A percentile compares a stretch with the other conserved stretches of the same genome.
Conservation (phyloP, 2,888 invertebrate species). For the Dolomedes plantarius region DNA sequence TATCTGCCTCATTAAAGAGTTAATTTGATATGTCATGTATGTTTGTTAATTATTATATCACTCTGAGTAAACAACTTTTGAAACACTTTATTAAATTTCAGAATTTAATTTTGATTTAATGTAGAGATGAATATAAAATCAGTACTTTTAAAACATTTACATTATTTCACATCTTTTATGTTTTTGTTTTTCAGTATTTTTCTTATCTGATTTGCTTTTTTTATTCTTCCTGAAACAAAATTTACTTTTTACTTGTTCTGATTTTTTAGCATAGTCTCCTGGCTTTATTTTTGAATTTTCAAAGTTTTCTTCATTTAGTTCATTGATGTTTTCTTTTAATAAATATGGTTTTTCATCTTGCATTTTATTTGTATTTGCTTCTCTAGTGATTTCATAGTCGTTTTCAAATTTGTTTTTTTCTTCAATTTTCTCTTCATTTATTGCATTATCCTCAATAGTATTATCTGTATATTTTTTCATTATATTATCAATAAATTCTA, state of each 20-base stretch:
- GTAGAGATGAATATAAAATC: too few relatives aligned
- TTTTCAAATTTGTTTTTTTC: not conserved
- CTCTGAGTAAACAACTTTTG: too few relatives aligned
- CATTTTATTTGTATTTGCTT: not conserved
- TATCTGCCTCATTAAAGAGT: constrained; percentile 27
- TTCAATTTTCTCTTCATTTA: not conserved
- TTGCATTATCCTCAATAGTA: not conserved
- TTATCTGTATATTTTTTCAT: not conserved
- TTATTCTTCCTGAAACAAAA: not conserved
- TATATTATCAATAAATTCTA: too few relatives aligned
- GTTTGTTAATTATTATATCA: not conserved
- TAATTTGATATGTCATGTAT: constrained; percentile 9
- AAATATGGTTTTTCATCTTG: not conserved
- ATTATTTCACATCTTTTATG: not conserved
- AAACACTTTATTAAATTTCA: too few relatives aligned
- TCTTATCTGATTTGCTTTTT: not conserved
- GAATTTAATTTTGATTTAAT: too few relatives aligned
- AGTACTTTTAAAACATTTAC: not conserved
- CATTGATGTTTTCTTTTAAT: not conserved
- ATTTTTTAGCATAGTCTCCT: not conserved
- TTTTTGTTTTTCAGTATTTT: not conserved
- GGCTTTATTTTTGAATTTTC: not conserved
- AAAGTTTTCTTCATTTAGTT: not conserved
- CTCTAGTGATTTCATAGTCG: not conserved
- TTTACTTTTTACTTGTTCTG: not conserved